These are phyloP conservation scores for Dendroctonus ponderosae DNA, from an alignment of 1,140 invertebrate genomes.

Conservation along the genomic window DNA sequence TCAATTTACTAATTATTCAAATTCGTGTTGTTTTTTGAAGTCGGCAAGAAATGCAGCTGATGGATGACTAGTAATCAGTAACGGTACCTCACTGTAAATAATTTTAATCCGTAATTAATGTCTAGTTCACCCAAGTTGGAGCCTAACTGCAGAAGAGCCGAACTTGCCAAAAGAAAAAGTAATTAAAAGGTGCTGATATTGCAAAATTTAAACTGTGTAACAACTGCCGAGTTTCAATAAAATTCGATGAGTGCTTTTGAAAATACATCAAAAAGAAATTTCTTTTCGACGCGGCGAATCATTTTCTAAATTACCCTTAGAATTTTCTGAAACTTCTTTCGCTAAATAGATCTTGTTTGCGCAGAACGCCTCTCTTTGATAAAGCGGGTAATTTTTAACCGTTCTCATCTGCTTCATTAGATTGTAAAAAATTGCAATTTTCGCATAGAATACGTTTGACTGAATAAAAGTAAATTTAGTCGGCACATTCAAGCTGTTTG, in stretches of 20 bases:
- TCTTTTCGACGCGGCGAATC: constrained; percentile 5
- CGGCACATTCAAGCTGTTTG: background rate
- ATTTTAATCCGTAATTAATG: constrained; percentile 3
- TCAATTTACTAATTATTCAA: no score
- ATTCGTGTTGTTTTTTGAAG: no score
- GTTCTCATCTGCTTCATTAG: no score
- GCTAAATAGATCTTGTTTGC: constrained; percentile 18
- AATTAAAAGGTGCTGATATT: constrained; percentile 14
- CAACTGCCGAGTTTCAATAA: constrained; percentile 15
- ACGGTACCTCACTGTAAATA: background rate
- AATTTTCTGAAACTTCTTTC: constrained; percentile 21
- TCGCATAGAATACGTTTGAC: no score
- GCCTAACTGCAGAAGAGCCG: background rate
- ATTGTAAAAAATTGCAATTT: no score
- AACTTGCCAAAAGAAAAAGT: constrained; percentile 5
- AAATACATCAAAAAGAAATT: constrained; percentile 24
- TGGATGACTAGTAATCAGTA: no score
- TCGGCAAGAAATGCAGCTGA: no score
- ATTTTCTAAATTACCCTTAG: constrained; percentile 21
- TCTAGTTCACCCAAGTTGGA: background rate
- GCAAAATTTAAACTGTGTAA: constrained; percentile 21
- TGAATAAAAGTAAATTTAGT: no score
- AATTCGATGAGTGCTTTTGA: constrained; percentile 14
- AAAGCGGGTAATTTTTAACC: no score
- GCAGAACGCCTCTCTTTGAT: background rate